A percentile compares a stretch with the other conserved stretches of the same genome.
phyloP scores from a whole-genome alignment of 2,888 invertebrate species.

The Tetranychus truncatus region DNA sequence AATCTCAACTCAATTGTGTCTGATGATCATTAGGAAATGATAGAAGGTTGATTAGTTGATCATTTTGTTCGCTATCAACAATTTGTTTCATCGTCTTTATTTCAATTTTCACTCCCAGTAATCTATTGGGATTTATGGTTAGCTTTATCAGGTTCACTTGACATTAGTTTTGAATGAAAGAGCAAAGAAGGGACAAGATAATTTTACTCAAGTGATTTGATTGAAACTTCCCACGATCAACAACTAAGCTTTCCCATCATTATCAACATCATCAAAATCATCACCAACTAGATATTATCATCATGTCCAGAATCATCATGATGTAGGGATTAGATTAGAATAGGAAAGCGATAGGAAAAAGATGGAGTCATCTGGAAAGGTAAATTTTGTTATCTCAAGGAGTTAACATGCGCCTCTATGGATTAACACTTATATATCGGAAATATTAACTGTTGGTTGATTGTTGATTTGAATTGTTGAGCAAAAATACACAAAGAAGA shows the following conservation, averaged over 20 bases:
- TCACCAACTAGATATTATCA: neutral
- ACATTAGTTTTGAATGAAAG: too few species aligned
- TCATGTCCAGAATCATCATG: neutral
- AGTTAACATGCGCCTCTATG: too few species aligned
- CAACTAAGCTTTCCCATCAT: neutral
- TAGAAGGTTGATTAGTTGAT: neutral
- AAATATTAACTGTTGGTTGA: neutral
- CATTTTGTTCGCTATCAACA: neutral
- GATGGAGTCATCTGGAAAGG: too few species aligned
- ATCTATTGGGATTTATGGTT: neutral
- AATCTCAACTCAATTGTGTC: too few species aligned
- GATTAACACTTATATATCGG: too few species aligned
- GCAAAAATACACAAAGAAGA: neutral
- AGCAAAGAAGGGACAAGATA: neutral
- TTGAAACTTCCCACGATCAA: neutral
- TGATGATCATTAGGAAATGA: neutral
- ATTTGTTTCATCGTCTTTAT: neutral
- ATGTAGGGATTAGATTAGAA: neutral
- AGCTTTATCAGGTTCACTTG: too few species aligned
- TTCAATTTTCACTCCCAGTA: neutral
- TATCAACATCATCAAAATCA: neutral
- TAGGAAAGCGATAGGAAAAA: too few species aligned
- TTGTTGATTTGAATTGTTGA: neutral
- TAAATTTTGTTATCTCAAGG: too few species aligned
- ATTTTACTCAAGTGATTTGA: conserved; percentile 1